These are phyloP conservation scores for Sciaenops ocellatus DNA, from an alignment of 2,797 vertebrate species.

Conservation along the genomic window DNA sequence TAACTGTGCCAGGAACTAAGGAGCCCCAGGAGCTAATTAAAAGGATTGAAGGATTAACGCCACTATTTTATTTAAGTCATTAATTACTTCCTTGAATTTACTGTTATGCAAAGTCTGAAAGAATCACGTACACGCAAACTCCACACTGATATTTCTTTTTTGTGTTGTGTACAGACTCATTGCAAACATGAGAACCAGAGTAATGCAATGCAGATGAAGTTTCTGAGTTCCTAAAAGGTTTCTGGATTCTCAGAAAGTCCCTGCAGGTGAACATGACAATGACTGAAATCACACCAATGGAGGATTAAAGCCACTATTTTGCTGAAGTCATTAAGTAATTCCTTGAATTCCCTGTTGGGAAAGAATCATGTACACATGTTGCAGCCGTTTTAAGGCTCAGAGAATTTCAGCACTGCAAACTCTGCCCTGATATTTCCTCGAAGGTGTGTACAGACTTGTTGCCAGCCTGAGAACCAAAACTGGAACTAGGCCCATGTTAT, in stretches of 20 bases:
- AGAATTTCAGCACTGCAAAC: background rate
- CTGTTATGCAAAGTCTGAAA: no score
- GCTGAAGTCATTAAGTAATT: background rate
- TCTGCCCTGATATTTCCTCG: background rate
- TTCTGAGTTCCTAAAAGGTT: no score
- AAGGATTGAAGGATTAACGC: no score
- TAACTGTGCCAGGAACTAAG: no score
- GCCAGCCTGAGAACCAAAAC: background rate
- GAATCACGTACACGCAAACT: background rate
- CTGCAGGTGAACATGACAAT: background rate
- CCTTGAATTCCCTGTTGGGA: background rate
- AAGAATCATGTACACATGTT: background rate
- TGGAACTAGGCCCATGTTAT: background rate
- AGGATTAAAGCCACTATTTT: background rate
- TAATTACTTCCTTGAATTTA: no score
- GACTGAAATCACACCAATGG: background rate
- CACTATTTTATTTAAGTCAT: no score
- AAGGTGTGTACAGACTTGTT: background rate
- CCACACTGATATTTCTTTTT: background rate
- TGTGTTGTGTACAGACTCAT: background rate
- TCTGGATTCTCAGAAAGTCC: no score
- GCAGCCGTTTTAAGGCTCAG: background rate
- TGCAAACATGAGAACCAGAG: background rate
- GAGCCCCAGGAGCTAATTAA: no score
- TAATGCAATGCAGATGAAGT: no score